Conservation (phyloP, 1,140 invertebrate genomes). For the Hesperophylax magnus region DNA sequence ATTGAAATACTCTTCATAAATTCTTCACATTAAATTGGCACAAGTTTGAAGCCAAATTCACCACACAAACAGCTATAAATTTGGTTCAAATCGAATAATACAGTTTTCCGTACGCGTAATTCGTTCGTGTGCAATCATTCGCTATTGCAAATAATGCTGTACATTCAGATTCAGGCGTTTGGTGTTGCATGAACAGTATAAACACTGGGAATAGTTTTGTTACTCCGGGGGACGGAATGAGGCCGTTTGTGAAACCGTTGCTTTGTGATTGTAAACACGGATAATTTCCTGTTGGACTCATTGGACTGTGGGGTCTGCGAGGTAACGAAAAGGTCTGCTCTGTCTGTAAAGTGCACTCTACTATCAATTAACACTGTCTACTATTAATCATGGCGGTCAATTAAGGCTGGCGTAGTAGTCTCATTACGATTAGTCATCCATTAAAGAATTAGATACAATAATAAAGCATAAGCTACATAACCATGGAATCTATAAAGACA, state of each 20-base stretch:
- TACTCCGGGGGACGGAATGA: background rate
- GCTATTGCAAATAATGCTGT: no score
- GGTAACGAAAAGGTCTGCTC: background rate
- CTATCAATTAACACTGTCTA: constrained; percentile 21
- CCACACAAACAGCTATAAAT: no score
- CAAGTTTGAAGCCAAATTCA: no score
- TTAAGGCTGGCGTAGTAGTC: constrained; percentile 1
- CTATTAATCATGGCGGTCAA: constrained; percentile 11
- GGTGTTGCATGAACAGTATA: no score
- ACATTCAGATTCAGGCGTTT: no score
- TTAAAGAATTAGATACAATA: background rate
- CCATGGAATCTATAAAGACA: no score
- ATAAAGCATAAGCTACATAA: background rate
- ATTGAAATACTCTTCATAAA: no score
- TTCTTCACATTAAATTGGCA: no score
- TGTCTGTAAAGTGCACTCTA: constrained; percentile 5
- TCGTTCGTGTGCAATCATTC: no score
- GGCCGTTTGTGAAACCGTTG: background rate
- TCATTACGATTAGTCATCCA: constrained; percentile 11
- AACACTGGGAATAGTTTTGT: background rate
- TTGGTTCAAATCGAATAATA: no score
- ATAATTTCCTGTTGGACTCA: background rate
- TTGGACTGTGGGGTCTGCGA: background rate
- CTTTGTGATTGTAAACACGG: background rate
- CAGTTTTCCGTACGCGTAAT: no score